Evolutionary conservation across 1,140 invertebrate genomes (phyloP), one percentile per base, ranked within the genome.

Genomic region (Stegodyphus mimosarum): DNA sequence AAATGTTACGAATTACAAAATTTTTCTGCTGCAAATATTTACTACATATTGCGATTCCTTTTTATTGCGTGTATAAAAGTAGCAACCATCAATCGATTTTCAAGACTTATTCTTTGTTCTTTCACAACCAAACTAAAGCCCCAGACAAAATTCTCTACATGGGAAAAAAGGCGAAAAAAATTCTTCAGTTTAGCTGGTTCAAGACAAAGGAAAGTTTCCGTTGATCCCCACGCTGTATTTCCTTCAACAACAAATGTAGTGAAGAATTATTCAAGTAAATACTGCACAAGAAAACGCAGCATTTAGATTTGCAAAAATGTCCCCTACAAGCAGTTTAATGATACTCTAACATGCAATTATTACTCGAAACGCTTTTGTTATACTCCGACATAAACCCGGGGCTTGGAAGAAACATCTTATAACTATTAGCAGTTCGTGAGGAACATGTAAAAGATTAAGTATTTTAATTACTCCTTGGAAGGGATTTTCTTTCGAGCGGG

Each of bases 191-290:
- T 33, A 33, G 33, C 33, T 33, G 33, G 33, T 33, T 33, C 33
- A 33, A 33, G 33, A 33, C 33, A 33, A 33, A 33, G 33, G 33
- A 33, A 33, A 33, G 33, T 33, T 33, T 33, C 33, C 33, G 33
- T 33, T 33, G 33, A 1, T 33, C 33, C 33, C 33, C 33, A 33
- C 33, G 33, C 3, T 33, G 33, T 33, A 33, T 33, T 33, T 33
- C 33, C 33, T 33, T 33, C 33, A 33, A 33, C 33, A n/a, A 13
- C 17, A 33, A 63, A 71, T 55, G 6, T 13, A 64, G 5, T 70
- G 76, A 67, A 78, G 69, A 78, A 69, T 67, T 11, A 78, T 78
- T 78, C 71, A 80, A 71, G 60, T 71, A 80, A 80, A 52, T 60
- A 33, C 33, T 33, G 33, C 33, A 33, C 33, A 33, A 33, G 33